phyloP scores from a whole-genome alignment of 2,888 invertebrate genomes.

The Apoda limacodes region DNA sequence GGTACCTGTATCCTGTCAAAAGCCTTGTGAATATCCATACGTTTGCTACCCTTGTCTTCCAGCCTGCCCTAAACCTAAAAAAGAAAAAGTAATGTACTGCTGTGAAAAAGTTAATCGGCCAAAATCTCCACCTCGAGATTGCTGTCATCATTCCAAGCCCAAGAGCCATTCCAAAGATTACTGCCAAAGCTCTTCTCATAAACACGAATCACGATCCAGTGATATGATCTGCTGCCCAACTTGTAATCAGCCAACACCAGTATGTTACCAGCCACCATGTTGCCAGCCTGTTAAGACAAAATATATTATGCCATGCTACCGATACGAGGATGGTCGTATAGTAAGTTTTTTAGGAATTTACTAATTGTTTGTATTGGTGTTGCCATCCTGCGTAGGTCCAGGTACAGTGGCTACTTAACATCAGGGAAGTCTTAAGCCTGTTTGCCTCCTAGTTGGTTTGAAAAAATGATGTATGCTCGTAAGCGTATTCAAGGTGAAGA shows the following conservation, averaged over 20 bases:
- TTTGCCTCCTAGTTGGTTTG: too few species aligned
- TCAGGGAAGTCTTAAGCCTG: too few species aligned
- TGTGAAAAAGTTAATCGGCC: slow-evolving; percentile 26
- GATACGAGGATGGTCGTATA: slow-evolving; percentile 60
- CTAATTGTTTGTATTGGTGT: too few species aligned
- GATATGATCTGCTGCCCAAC: slow-evolving; percentile 6
- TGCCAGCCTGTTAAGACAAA: slow-evolving; percentile 43
- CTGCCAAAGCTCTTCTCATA: slow-evolving; percentile 21
- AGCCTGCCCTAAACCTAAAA: slow-evolving; percentile 31
- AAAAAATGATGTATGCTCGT: too few species aligned
- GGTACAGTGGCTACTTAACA: too few species aligned
- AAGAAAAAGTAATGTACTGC: slow-evolving; percentile 28
- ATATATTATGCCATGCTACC: slow-evolving; percentile 58
- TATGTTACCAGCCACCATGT: slow-evolving; percentile 12
- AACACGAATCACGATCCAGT: slow-evolving; percentile 18
- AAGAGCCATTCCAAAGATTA: neutral
- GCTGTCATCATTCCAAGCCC: neutral
- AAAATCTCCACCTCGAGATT: slow-evolving; percentile 4
- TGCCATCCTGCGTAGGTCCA: too few species aligned
- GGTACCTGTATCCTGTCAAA: slow-evolving; percentile 24
- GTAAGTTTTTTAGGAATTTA: slow-evolving; percentile 34
- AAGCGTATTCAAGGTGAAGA: too few species aligned
- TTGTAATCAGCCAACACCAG: slow-evolving; percentile 14
- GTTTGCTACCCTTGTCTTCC: slow-evolving; percentile 38
- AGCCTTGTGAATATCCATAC: slow-evolving; percentile 28